A percentile compares a stretch with the other conserved stretches of the same genome.
These are phyloP conservation scores for Tetranychus truncatus DNA, from an alignment of 2,888 invertebrate species.

Conservation along the genomic window DNA sequence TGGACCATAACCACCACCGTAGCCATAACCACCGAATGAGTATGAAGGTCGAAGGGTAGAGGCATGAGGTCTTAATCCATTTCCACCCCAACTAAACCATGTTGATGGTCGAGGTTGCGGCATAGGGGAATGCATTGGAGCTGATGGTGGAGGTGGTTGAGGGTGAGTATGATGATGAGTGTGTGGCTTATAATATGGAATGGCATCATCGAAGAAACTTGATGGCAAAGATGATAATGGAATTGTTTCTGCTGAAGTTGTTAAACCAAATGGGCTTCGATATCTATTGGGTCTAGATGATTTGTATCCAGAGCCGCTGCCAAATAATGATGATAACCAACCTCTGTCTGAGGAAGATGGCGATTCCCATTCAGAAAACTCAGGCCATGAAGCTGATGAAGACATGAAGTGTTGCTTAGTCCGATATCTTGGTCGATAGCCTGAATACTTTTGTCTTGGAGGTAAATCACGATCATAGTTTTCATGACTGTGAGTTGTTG, in stretches of 20 bases:
- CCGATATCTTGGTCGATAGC: background rate
- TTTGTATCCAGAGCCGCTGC: conserved; percentile 1
- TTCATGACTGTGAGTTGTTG: background rate
- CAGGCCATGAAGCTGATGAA: background rate
- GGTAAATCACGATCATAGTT: background rate
- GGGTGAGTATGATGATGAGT: background rate
- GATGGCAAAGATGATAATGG: conserved; percentile 1
- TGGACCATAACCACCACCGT: background rate
- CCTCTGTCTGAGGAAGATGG: background rate
- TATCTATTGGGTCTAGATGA: background rate
- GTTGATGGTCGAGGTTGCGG: background rate
- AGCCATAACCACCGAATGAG: background rate
- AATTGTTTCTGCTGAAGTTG: background rate
- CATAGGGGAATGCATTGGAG: background rate
- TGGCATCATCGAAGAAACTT: background rate
- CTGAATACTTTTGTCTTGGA: background rate
- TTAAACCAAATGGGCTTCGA: conserved; percentile 2
- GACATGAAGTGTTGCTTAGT: background rate
- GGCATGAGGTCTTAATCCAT: background rate
- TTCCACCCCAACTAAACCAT: background rate
- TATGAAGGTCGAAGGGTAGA: background rate
- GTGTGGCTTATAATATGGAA: conserved; percentile 2
- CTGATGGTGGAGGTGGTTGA: background rate
- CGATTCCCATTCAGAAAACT: background rate
- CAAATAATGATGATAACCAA: background rate